phyloP scores from a whole-genome alignment of 2,113 vertebrate species.

The Monopterus albus region DNA sequence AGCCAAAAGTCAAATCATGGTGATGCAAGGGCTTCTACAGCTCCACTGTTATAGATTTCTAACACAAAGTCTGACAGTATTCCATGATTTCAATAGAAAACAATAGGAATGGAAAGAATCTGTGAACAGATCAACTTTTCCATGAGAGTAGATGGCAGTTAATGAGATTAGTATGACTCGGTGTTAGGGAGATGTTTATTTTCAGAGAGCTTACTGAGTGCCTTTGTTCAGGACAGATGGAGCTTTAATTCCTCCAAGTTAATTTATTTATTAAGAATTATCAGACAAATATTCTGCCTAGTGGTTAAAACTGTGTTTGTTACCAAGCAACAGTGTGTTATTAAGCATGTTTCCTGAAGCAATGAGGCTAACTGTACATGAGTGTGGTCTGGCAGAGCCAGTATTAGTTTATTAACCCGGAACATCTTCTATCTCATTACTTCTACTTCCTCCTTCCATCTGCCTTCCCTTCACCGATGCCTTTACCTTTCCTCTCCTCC shows the following conservation, averaged over 20 bases:
- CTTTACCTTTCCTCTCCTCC: constrained; percentile 73
- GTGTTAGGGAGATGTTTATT: background rate
- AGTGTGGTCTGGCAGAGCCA: constrained; percentile 27
- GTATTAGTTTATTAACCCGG: constrained; percentile 36
- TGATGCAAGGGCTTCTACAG: background rate
- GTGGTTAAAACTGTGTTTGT: constrained; percentile 29
- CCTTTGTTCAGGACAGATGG: constrained; percentile 16
- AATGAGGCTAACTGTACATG: background rate
- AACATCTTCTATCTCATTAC: constrained; percentile 27
- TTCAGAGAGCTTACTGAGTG: background rate
- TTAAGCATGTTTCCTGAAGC: constrained; percentile 35
- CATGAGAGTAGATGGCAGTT: background rate
- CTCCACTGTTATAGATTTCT: background rate
- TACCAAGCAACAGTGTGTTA: constrained; percentile 41
- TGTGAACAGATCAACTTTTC: background rate
- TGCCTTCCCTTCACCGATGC: background rate
- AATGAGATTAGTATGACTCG: background rate
- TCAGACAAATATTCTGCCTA: constrained; percentile 10
- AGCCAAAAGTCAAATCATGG: background rate
- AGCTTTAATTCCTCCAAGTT: constrained; percentile 24
- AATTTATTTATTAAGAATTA: constrained; percentile 14
- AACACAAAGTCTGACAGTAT: too few relatives aligned
- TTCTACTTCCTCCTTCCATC: constrained; percentile 7
- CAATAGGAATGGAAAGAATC: too few relatives aligned
- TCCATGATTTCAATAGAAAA: background rate